phyloP scores from a whole-genome alignment of 53 echinoderm and acorn worm species.

The Crossaster papposus region DNA sequence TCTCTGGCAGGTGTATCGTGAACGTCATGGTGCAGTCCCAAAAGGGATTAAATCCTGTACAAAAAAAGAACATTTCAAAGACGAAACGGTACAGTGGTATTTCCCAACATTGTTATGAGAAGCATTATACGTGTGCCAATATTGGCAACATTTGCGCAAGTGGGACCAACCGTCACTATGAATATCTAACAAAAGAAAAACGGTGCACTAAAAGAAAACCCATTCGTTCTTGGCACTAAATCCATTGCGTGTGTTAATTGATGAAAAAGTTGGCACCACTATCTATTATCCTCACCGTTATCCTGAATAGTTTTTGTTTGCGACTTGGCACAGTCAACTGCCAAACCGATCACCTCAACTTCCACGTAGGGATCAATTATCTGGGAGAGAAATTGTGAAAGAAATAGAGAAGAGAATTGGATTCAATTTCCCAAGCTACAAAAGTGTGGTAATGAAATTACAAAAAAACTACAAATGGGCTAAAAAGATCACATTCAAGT shows the following conservation, averaged over 20 bases:
- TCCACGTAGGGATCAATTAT: slow-evolving; percentile 99
- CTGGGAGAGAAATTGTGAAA: slow-evolving; percentile 45
- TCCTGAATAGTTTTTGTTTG: slow-evolving; percentile 94
- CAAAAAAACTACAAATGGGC: too few relatives aligned
- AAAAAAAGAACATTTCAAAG: not conserved
- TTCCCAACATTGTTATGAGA: too few relatives aligned
- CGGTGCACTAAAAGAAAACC: too few relatives aligned
- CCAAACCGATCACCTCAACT: slow-evolving; percentile 84
- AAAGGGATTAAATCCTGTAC: slow-evolving; percentile 86
- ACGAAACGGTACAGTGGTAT: not conserved
- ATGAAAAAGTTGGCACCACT: too few relatives aligned
- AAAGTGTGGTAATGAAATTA: not conserved
- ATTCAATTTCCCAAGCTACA: not conserved
- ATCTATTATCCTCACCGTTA: slow-evolving; percentile 89
- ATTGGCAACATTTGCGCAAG: not conserved
- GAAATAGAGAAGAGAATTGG: not conserved
- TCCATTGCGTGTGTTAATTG: too few relatives aligned
- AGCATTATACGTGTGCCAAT: too few relatives aligned
- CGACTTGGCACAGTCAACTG: slow-evolving; percentile 85
- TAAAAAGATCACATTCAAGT: too few relatives aligned
- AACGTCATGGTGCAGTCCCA: slow-evolving; percentile 92
- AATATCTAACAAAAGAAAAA: too few relatives aligned
- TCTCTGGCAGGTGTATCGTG: slow-evolving; percentile 77
- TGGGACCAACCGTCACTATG: too few relatives aligned
- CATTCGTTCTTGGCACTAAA: too few relatives aligned